A percentile compares a stretch with the other conserved stretches of the same genome.
phyloP scores from a whole-genome alignment of 2,888 invertebrate genomes.

The Acanthoscelides obtectus region DNA sequence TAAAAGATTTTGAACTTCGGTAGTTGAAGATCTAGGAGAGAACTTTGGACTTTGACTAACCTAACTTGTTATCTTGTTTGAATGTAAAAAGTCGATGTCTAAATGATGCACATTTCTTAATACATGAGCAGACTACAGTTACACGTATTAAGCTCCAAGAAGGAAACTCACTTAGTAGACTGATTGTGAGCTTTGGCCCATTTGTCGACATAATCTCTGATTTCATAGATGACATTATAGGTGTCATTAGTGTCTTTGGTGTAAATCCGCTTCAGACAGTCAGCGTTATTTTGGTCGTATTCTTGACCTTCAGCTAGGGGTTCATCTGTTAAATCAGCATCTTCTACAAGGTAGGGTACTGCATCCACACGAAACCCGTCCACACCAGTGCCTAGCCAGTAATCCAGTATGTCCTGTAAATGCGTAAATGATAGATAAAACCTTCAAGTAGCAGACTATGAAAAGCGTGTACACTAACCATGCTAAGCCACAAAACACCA shows the following conservation, averaged over 20 bases:
- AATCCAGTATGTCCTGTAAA: constrained; percentile 60
- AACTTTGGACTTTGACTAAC: too few relatives aligned
- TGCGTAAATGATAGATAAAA: too few relatives aligned
- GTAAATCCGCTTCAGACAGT: constrained; percentile 58
- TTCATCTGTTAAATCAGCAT: constrained; percentile 43
- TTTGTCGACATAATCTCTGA: constrained; percentile 59
- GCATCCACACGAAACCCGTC: constrained; percentile 86
- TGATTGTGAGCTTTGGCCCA: constrained; percentile 36
- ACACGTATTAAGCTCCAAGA: too few relatives aligned
- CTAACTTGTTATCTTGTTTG: too few relatives aligned
- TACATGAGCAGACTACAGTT: too few relatives aligned
- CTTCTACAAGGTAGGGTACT: constrained; percentile 52
- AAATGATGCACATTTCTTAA: too few relatives aligned
- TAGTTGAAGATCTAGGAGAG: too few relatives aligned
- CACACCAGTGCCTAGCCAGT: constrained; percentile 79
- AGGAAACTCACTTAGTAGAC: constrained; percentile 20
- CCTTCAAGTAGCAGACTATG: too few relatives aligned
- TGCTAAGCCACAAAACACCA: too few relatives aligned
- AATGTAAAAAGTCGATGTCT: too few relatives aligned
- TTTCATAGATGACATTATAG: constrained; percentile 61
- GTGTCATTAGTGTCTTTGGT: constrained; percentile 57
- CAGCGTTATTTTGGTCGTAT: constrained; percentile 53
- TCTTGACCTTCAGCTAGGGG: constrained; percentile 36
- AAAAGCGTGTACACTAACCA: too few relatives aligned
- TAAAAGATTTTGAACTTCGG: too few relatives aligned